These are phyloP conservation scores for Porites lutea DNA, from an alignment of 64 coral and sea anemone genomes.

Conservation along the genomic window DNA sequence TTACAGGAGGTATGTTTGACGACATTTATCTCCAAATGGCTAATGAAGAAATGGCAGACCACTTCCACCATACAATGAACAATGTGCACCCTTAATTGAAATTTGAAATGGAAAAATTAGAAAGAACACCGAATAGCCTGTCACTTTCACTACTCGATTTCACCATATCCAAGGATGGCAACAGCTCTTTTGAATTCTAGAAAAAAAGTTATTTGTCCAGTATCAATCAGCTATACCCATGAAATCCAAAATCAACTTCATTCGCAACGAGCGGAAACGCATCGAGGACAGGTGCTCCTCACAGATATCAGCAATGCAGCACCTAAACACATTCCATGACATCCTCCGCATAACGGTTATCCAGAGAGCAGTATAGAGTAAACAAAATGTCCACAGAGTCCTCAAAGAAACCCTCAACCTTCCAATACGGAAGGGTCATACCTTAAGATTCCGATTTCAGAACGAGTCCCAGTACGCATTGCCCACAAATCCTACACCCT, in stretches of 20 bases:
- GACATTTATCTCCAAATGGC: too few species aligned
- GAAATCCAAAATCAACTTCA: conserved; percentile 45
- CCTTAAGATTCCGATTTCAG: conserved; percentile 41
- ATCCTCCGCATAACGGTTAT: conserved; percentile 43
- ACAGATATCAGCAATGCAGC: neutral
- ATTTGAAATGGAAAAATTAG: too few species aligned
- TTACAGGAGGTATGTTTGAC: neutral
- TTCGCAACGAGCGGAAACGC: conserved; percentile 49
- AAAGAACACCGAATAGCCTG: neutral
- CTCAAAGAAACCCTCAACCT: neutral
- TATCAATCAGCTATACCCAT: conserved; percentile 18
- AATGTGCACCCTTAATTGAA: too few species aligned
- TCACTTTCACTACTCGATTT: conserved; percentile 29
- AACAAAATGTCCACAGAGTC: conserved; percentile 17
- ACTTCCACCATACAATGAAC: too few species aligned
- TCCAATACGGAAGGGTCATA: conserved; percentile 42
- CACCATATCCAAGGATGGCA: conserved; percentile 11
- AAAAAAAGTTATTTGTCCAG: conserved; percentile 43
- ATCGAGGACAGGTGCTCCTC: conserved; percentile 53
- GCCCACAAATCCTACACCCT: too few species aligned
- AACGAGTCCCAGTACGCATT: neutral
- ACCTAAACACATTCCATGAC: conserved; percentile 28
- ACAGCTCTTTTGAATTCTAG: conserved; percentile 26
- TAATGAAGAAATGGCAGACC: too few species aligned
- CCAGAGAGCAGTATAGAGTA: conserved; percentile 16